Percentiles rank a stretch among this genome's conserved stretches.
Conservation (phyloP, 2,113 vertebrate species). For the Malurus cyaneus region DNA sequence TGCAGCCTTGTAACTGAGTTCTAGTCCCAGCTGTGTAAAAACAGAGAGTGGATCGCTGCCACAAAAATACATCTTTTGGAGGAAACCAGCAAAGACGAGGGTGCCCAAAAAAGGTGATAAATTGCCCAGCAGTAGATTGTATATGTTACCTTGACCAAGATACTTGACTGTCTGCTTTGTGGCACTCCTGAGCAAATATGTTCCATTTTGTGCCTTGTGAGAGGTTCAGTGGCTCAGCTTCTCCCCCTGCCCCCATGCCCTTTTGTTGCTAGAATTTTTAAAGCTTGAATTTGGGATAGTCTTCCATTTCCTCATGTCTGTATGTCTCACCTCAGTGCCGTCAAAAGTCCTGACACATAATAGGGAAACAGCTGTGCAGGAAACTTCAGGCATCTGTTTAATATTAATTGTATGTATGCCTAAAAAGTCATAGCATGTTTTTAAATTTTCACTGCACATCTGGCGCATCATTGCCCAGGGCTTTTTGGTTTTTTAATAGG, state of each 20-base stretch:
- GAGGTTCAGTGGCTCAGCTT: background rate
- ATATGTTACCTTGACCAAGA: background rate
- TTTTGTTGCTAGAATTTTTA: conserved; percentile 33
- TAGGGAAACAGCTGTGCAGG: conserved; percentile 57
- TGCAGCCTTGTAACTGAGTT: background rate
- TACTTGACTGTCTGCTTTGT: background rate
- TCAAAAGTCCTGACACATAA: conserved; percentile 54
- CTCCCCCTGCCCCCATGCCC: rapidly evolving
- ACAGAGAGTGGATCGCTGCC: background rate
- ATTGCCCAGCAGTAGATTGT: background rate
- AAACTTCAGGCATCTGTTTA: conserved; percentile 63
- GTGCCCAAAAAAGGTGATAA: background rate
- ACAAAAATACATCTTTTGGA: background rate
- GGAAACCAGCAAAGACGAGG: background rate
- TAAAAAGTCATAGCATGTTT: conserved; percentile 62
- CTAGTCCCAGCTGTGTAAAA: background rate
- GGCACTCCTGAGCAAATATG: background rate
- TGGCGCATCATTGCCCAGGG: conserved; percentile 29
- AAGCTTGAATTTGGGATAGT: conserved; percentile 24
- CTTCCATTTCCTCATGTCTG: conserved; percentile 48
- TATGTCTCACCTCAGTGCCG: conserved; percentile 40
- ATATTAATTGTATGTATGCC: conserved; percentile 65
- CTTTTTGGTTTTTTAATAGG: background rate
- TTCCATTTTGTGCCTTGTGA: background rate
- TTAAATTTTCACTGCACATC: conserved; percentile 57